Percentiles rank a stretch among this genome's conserved stretches.
phyloP scores from a whole-genome alignment of 1,140 invertebrate genomes.

The Copidosoma floridanum region DNA sequence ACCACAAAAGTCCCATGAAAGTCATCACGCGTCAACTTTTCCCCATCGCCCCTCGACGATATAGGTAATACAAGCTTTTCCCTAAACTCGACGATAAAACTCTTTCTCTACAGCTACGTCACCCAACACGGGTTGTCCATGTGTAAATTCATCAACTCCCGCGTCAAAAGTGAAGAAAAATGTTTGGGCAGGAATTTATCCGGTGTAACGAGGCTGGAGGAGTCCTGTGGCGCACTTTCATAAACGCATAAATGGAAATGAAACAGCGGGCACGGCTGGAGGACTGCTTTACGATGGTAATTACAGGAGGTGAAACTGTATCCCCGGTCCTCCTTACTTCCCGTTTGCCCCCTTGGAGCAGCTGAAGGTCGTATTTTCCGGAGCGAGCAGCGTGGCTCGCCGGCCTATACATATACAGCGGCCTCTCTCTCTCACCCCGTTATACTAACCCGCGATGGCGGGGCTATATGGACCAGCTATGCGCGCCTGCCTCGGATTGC shows the following conservation, averaged over 20 bases:
- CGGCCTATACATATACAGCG: too few relatives aligned
- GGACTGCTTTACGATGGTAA: constrained; percentile 38
- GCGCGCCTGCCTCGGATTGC: constrained; percentile 31
- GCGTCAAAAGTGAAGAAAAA: background rate
- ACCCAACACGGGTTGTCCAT: too few relatives aligned
- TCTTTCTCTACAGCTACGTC: too few relatives aligned
- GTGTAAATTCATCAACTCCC: too few relatives aligned
- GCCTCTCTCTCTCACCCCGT: background rate
- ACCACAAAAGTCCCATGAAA: too few relatives aligned
- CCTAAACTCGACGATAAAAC: too few relatives aligned
- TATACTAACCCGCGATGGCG: background rate
- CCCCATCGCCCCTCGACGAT: too few relatives aligned
- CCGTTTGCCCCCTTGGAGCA: constrained; percentile 7
- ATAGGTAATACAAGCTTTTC: too few relatives aligned
- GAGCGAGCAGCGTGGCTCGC: constrained; percentile 14
- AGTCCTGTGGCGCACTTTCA: constrained; percentile 17
- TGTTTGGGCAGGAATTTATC: too few relatives aligned
- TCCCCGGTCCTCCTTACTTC: background rate
- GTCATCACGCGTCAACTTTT: too few relatives aligned
- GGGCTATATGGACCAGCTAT: background rate
- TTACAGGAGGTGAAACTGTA: constrained; percentile 27
- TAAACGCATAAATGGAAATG: constrained; percentile 30
- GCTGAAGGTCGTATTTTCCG: constrained; percentile 35
- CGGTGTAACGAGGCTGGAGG: too few relatives aligned
- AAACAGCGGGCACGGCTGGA: background rate